These are phyloP conservation scores for Euproctis similis DNA, from an alignment of 2,888 invertebrate species.

Conservation along the genomic window DNA sequence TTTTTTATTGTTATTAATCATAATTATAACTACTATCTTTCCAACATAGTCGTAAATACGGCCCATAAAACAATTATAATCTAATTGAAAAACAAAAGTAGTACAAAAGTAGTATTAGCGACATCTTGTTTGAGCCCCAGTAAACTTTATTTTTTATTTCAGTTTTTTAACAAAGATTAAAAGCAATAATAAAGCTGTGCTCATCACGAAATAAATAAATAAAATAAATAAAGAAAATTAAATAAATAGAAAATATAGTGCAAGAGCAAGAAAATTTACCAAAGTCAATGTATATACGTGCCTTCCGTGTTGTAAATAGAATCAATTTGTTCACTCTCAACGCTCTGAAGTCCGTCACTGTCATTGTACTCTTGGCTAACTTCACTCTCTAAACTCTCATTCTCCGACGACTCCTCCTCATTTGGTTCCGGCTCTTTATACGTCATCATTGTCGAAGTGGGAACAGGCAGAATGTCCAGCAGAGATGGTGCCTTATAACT, in stretches of 20 bases:
- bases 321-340: slow-evolving; percentile 82
- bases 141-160: too few relatives aligned
- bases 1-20: too few relatives aligned
- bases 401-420: slow-evolving; percentile 26
- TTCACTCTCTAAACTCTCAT: slow-evolving; percentile 21
- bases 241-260: not conserved
- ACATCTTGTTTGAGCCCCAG: too few relatives aligned
- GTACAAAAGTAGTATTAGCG: too few relatives aligned
- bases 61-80: too few relatives aligned
- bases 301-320: slow-evolving; percentile 74
- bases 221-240: too few relatives aligned
- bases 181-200: too few relatives aligned
- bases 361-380: slow-evolving; percentile 34
- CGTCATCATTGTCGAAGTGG: slow-evolving; percentile 12
- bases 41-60: too few relatives aligned
- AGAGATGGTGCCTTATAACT: slow-evolving; percentile 75
- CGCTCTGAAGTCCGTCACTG: slow-evolving; percentile 78
- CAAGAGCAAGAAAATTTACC: not conserved
- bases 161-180: too few relatives aligned
- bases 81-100: too few relatives aligned
- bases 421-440: slow-evolving; percentile 12
- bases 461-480: slow-evolving; percentile 78
- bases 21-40: too few relatives aligned
- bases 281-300: slow-evolving; percentile 25
- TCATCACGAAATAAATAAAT: too few relatives aligned